Percentiles rank a stretch among this genome's conserved stretches.
These are phyloP conservation scores for Mugil cephalus DNA, from an alignment of 2,113 vertebrate genomes.

Conservation along the genomic window DNA sequence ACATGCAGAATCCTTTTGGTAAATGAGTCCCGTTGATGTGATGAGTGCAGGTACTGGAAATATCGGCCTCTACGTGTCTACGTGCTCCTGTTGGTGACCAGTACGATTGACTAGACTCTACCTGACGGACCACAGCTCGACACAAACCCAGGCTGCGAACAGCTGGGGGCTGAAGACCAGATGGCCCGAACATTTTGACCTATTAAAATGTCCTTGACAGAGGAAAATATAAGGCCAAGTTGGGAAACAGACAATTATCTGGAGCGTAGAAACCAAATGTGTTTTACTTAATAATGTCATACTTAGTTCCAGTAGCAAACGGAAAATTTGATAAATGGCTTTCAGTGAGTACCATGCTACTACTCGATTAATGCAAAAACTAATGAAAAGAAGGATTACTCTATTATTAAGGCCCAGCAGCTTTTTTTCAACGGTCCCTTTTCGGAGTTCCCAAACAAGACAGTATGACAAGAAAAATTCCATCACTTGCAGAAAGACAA, in stretches of 20 bases:
- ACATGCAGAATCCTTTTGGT: conserved; percentile 1
- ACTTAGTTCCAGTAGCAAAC: conserved; percentile 2
- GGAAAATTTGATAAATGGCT: no score
- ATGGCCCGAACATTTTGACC: conserved; percentile 25
- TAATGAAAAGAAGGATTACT: no score
- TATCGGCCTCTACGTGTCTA: background rate
- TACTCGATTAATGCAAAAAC: no score
- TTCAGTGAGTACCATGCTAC: no score
- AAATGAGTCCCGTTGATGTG: background rate
- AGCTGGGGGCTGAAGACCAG: conserved; percentile 23
- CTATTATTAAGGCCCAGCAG: no score
- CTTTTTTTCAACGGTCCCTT: no score
- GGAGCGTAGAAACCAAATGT: no score
- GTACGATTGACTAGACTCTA: conserved; percentile 14
- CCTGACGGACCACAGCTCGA: background rate
- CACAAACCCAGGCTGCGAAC: conserved; percentile 11
- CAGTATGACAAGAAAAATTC: no score
- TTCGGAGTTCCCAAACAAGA: no score
- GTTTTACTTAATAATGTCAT: no score
- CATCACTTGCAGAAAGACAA: no score
- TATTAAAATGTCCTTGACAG: conserved; percentile 33
- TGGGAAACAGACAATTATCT: background rate
- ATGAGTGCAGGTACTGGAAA: conserved; percentile 7
- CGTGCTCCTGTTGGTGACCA: conserved; percentile 14
- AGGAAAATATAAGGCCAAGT: background rate